phyloP scores from a whole-genome alignment of 53 echinoderm and acorn worm genomes.

The Crossaster papposus region DNA sequence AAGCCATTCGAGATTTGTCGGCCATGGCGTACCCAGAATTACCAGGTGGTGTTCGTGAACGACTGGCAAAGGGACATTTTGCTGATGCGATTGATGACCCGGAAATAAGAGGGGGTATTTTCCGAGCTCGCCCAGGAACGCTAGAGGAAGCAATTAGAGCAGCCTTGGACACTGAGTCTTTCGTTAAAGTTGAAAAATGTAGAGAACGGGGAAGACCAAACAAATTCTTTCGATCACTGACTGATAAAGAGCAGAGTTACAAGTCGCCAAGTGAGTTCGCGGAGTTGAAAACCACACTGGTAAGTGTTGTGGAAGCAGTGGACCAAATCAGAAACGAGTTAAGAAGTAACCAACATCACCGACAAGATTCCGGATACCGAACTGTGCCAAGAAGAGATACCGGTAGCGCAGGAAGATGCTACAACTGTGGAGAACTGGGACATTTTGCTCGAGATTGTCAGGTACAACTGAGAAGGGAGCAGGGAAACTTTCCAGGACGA shows the following conservation, averaged over 20 bases:
- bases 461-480: background rate
- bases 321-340: background rate
- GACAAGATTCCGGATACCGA: background rate
- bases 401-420: background rate
- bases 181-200: conserved; percentile 33
- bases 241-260: conserved; percentile 23
- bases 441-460: background rate
- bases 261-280: background rate
- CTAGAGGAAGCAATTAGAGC: conserved; percentile 56
- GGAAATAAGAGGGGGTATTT: conserved; percentile 46
- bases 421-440: conserved; percentile 1
- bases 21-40: no score
- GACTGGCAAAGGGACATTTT: conserved; percentile 57
- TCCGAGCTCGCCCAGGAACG: conserved; percentile 42
- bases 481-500: conserved; percentile 28
- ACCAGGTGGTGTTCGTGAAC: conserved; percentile 14
- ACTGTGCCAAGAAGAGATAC: background rate
- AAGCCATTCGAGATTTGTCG: no score
- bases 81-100: conserved; percentile 58
- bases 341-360: background rate
- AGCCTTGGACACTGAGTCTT: conserved; percentile 61
- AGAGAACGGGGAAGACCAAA: conserved; percentile 3
- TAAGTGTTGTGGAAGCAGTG: conserved; percentile 38
- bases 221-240: conserved; percentile 10
- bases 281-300: background rate